Evolutionary conservation across 2,113 vertebrate genomes (phyloP), one percentile per base, ranked within the genome.

Genomic region (Taurulus bubalis): DNA sequence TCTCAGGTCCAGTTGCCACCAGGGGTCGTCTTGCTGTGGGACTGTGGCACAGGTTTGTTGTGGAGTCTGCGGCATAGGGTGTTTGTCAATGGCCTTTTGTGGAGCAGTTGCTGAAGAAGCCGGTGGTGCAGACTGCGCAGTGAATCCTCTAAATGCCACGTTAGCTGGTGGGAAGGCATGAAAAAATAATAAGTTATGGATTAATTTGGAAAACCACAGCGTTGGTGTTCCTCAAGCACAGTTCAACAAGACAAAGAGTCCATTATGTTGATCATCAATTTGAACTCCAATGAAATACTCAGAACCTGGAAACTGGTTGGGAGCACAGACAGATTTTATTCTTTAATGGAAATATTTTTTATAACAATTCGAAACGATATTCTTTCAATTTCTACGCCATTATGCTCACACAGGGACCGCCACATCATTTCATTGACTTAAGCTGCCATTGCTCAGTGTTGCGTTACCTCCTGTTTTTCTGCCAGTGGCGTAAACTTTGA

Each of bases 1-100:
- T 12, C 12, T 40, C 67, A 82, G 60, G 67, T 82, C 80, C 60
- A 82, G 15, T n/a, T 5, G 49, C 80, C 67, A 77, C 80, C 73
- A 82, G 18, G 73, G 80, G 51, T 71, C 15, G 51, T 59, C 8
- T 42, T 66, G 49, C 9, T 2, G 14, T 5, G 56, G 65, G 7
- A 77, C 40, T 1, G 73, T 49, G 67, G 67, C 24, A 7, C 73
- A 82, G 5, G 74, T 82, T 28, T 58, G 3, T 9, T 3, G 15
- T 26, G 32, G 7, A 16, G n/a, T 0, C 6, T 14, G 8, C 16
- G 16, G 36, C 4, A 14, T 26, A 45, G 8, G 1, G 26, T 55
- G 0, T 22, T 26, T 1, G 38, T 76, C 73, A 5, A 58, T 47
- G 38, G 67, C 80, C 59, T n/a, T 30, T 0, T 9, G 0, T 34